Evolutionary conservation across 2,797 vertebrate genomes (phyloP), one percentile per base, ranked within the genome.

Genomic region (Eospalax fontanierii): DNA sequence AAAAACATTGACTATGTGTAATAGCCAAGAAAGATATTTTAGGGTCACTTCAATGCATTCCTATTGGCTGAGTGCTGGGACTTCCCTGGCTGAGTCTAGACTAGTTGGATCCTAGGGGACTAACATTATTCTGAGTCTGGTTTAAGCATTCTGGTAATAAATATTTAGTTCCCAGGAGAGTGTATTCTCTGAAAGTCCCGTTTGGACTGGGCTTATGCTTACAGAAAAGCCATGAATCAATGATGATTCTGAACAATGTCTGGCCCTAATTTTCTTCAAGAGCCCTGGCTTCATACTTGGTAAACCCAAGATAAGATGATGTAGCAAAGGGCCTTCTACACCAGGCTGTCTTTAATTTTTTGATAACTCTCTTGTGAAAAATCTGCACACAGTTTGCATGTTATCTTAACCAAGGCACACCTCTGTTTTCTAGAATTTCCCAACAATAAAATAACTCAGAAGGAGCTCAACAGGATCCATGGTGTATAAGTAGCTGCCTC

Each of bases 401-500:
- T n/a, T 59, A 33, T 78, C 70, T 91, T 75, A 35, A 65, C 93
- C n/a, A 89, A 97, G 63, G 93, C n/a, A 65, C 30, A 61, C 26
- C 71, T 70, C n/a, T 71, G 2, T 22, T 80, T 96, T 61, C 80
- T 50, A 83, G n/a, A 83, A 95, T 66, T 90, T 35, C 38, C 35
- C 68, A 68, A 65, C 7, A 96, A 63, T 38, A 68, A 87, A 83
- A 87, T 35, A 70, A 19, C 75, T 82, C 89, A 70, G 97, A 65
- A 89, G 90, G 96, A 83, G 87, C 90, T 93, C 66, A 97, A 95
- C 92, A 96, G 76, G 90, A 95, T 91, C 19, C 54, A 40, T 90
- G 83, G 65, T 95, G 43, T 93, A 40, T 86, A 98, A 98, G 87
- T 84, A 90, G 86, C 97, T 96, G 94, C 91, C 96, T 91, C 96